Percentiles rank a stretch among this genome's conserved stretches.
Evolutionary conservation across 2,888 invertebrate species (phyloP).

Genomic region (Leucophenga montana): DNA sequence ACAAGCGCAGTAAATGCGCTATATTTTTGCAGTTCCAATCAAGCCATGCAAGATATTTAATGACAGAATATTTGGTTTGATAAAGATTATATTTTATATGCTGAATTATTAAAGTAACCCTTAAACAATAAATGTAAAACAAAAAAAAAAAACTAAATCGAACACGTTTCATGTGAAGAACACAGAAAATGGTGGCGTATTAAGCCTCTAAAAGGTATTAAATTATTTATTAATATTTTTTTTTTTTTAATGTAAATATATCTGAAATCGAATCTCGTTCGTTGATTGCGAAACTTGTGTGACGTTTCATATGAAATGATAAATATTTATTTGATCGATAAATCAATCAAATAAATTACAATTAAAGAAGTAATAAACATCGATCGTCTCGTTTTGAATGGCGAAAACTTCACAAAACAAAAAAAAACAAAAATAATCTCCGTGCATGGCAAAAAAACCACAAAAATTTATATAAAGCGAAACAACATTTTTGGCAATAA

Average conservation of each 20-base stretch:
- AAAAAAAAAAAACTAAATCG: background rate
- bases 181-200: too few relatives aligned
- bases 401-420: constrained; percentile 26
- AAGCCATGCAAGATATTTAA: too few relatives aligned
- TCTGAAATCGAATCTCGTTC: background rate
- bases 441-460: constrained; percentile 19
- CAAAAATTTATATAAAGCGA: constrained; percentile 25
- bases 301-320: constrained; percentile 34
- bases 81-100: too few relatives aligned
- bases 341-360: constrained; percentile 67
- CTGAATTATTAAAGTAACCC: too few relatives aligned
- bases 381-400: constrained; percentile 44
- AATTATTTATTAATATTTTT: constrained; percentile 14
- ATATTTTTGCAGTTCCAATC: too few relatives aligned
- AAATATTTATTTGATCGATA: constrained; percentile 61
- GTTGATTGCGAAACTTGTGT: constrained; percentile 60
- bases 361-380: constrained; percentile 63
- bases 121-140: background rate
- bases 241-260: too few relatives aligned
- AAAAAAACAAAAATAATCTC: constrained; percentile 29
- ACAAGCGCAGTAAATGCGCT: too few relatives aligned
- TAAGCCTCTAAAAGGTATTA: constrained; percentile 25
- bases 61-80: too few relatives aligned
- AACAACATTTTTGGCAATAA: constrained; percentile 1
- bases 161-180: background rate